phyloP scores from a whole-genome alignment of 2,888 invertebrate species.

The Luperina nickerlii region DNA sequence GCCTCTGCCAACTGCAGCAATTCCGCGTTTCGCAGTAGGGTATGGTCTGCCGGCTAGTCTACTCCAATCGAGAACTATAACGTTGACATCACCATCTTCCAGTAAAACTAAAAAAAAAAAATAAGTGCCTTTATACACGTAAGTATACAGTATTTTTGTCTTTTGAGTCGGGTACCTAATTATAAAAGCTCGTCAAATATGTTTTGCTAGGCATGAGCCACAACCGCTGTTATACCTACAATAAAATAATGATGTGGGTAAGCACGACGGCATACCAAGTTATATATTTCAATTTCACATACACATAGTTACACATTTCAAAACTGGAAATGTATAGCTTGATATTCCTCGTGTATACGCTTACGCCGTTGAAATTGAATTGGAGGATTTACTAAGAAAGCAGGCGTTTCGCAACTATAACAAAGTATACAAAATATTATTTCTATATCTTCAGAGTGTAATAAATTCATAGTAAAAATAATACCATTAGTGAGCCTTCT shows the following conservation, averaged over 20 bases:
- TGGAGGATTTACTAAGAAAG: background rate
- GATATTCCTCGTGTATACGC: background rate
- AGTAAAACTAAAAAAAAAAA: constrained; percentile 2
- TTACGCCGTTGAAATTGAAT: background rate
- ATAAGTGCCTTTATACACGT: background rate
- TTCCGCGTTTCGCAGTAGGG: background rate
- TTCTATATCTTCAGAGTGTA: background rate
- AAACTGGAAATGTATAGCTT: too few species aligned
- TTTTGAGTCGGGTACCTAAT: background rate
- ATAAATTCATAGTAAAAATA: background rate
- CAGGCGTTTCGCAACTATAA: background rate
- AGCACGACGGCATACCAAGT: background rate
- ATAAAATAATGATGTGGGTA: too few species aligned
- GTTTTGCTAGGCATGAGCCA: background rate
- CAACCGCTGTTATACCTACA: background rate
- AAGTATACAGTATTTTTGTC: background rate
- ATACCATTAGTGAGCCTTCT: background rate
- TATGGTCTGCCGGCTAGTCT: background rate
- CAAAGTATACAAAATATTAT: background rate
- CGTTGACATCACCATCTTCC: constrained; percentile 3
- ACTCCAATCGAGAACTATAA: constrained; percentile 13
- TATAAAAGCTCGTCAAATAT: background rate
- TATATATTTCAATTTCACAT: background rate
- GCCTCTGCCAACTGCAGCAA: constrained; percentile 62
- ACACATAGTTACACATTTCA: too few species aligned